phyloP scores from a whole-genome alignment of 2,888 invertebrate genomes.

The Lamellibrachia satsuma region DNA sequence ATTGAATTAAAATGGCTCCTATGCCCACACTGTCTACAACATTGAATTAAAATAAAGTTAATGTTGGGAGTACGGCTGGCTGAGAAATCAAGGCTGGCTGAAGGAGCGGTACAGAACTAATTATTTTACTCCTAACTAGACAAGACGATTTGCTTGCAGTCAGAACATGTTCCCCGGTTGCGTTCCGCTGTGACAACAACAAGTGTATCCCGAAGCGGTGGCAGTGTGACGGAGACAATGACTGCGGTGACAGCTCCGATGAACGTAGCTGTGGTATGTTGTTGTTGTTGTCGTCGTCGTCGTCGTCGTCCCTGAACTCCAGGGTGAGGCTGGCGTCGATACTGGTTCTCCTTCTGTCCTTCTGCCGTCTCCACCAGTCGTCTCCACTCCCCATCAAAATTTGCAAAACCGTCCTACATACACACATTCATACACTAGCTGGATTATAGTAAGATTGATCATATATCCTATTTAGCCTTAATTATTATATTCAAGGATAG shows the following conservation, averaged over 20 bases:
- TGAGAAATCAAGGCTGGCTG: neutral
- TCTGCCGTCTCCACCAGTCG: too few relatives aligned
- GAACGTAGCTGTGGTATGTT: conserved; percentile 38
- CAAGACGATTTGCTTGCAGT: neutral
- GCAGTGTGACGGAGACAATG: conserved; percentile 61
- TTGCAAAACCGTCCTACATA: too few relatives aligned
- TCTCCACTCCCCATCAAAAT: too few relatives aligned
- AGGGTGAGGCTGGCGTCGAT: too few relatives aligned
- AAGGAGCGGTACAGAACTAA: neutral
- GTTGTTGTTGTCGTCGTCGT: conserved; percentile 47
- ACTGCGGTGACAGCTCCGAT: conserved; percentile 45
- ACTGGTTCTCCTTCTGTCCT: too few relatives aligned
- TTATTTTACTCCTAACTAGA: neutral
- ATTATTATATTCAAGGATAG: too few relatives aligned
- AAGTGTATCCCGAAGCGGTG: neutral
- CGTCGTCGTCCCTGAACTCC: too few relatives aligned
- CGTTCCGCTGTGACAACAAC: conserved; percentile 3
- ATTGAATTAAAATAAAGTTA: neutral
- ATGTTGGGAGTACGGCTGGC: neutral
- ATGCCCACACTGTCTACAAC: too few relatives aligned
- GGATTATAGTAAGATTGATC: too few relatives aligned
- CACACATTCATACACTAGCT: too few relatives aligned
- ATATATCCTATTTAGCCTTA: too few relatives aligned
- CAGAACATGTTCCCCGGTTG: neutral
- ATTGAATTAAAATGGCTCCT: too few relatives aligned